Evolutionary conservation across 1,140 invertebrate genomes (phyloP), one percentile per base, ranked within the genome.

Genomic region (Myzus persicae): DNA sequence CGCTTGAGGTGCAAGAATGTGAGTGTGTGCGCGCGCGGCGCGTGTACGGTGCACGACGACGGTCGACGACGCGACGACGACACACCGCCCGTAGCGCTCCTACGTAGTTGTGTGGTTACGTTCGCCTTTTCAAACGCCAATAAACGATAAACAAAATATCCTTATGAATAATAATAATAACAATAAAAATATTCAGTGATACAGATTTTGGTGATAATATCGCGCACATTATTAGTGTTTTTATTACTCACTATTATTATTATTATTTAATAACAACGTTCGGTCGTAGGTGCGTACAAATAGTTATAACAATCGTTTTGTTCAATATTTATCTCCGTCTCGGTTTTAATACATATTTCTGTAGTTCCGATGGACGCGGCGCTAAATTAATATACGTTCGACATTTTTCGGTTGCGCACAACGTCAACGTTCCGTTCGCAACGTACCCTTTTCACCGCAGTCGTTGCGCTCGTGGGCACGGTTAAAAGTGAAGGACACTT

Each of bases 71-170:
- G 38, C 81, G 76, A 40, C 82, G 38, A 40, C 82, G 82, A 67
- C 59, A n/a, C 59, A 40, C 40, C 42, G 84, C 84, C 84, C 42
- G 54, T 67, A 90, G 51, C 89, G 38, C 54, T 90, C 89, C 38
- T 90, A 40, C 48, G 46, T 48, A 44, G 31, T 36, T 81, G 38
- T 82, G 38, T 31, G 44, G 3, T 24, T 31, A 85, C 82, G 40
- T 85, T 85, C 40, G 24, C 20, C 51, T 90, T 42, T 67, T 67
- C 51, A 40, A 42, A 67, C 51, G 54, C 89, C 89, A 90, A 67
- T 59, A 90, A 67, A 59, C 54, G 89, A 90, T 90, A 90, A 67
- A 67, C 54, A 76, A 90, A 76, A n/a, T n/a, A n/a, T 44, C 82
- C 59, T 76, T 82, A 40, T 82, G 22, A 85, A 85, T 90, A 90